Conservation (phyloP, 2,888 invertebrate genomes). For the Stenodera caucasica region DNA sequence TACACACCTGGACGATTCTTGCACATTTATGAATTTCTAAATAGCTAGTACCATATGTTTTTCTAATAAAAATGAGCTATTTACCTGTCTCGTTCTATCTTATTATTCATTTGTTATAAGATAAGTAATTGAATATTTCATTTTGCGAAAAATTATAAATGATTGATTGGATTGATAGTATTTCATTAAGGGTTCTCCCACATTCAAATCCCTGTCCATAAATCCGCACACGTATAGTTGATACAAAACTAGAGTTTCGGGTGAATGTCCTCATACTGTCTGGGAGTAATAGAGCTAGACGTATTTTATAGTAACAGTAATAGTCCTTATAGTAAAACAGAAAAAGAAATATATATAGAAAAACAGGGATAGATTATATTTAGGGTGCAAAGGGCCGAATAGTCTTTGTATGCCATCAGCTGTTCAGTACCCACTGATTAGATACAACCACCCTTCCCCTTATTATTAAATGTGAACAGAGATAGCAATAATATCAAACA, state of each 20-base stretch:
- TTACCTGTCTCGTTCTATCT: too few species aligned
- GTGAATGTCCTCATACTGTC: constrained; percentile 37
- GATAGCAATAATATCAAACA: constrained; percentile 19
- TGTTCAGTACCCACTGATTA: constrained; percentile 38
- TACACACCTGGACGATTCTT: constrained; percentile 21
- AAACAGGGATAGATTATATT: neutral
- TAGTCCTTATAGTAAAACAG: constrained; percentile 2
- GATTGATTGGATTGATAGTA: neutral
- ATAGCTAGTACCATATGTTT: constrained; percentile 10
- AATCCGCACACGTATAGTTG: constrained; percentile 1
- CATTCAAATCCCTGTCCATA: neutral
- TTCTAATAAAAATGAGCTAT: too few species aligned
- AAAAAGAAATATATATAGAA: neutral
- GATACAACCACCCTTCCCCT: constrained; percentile 38
- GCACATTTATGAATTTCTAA: constrained; percentile 10
- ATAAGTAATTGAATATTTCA: too few species aligned
- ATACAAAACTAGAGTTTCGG: constrained; percentile 22
- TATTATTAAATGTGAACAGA: constrained; percentile 27
- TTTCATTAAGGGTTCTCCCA: neutral
- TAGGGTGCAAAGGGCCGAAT: constrained; percentile 24
- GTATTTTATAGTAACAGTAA: constrained; percentile 1
- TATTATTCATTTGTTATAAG: too few species aligned
- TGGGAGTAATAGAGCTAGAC: constrained; percentile 33
- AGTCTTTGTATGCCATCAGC: constrained; percentile 42
- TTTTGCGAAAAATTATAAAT: neutral